Conservation (phyloP, 2,797 vertebrate genomes). For the Cirrhinus molitorella region DNA sequence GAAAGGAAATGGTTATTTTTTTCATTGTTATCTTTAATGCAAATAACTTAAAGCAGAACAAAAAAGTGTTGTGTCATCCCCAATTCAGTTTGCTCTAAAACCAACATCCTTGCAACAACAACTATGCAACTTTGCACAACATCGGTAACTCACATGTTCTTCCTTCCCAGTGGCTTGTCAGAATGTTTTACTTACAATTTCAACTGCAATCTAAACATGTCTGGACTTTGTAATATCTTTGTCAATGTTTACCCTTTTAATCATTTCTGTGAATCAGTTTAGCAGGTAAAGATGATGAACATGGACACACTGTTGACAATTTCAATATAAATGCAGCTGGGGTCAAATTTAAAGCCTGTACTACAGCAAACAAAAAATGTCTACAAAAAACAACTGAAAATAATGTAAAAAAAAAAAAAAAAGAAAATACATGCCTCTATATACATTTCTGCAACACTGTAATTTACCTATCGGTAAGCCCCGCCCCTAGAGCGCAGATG, state of each 20-base stretch:
- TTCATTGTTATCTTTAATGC: neutral
- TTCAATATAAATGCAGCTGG: no score
- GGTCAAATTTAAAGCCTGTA: neutral
- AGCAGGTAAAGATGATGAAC: neutral
- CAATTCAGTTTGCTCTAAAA: neutral
- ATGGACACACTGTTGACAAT: neutral
- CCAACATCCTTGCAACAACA: neutral
- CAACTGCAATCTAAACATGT: neutral
- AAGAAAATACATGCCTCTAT: no score
- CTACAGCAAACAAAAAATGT: neutral
- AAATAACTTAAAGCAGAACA: slow-evolving; percentile 5
- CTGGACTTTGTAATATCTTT: neutral
- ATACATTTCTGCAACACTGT: no score
- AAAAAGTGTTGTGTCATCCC: neutral
- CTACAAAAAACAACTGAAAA: no score
- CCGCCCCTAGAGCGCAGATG: no score
- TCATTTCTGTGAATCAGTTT: neutral
- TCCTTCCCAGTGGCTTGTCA: neutral
- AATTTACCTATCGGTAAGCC: no score
- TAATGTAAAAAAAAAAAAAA: no score
- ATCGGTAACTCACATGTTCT: neutral
- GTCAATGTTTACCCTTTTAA: neutral
- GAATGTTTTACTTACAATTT: neutral
- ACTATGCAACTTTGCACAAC: slow-evolving; percentile 1
- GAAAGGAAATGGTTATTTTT: neutral